Evolutionary conservation across 2,797 vertebrate genomes (phyloP), one percentile per base, ranked within the genome.

Genomic region (Eleutherodactylus coqui): DNA sequence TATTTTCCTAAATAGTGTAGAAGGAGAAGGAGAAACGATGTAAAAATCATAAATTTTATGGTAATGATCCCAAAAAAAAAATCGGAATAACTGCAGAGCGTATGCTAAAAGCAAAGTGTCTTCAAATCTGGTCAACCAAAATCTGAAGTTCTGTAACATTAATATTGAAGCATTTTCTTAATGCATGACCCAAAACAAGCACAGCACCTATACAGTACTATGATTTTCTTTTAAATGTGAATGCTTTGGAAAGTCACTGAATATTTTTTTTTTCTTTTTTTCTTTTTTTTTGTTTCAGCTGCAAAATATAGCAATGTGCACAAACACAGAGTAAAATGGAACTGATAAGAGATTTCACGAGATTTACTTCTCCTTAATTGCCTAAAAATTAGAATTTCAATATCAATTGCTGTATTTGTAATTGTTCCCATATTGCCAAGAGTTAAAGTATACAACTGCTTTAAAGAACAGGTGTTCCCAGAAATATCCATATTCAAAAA

Each of bases 181-280:
- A 93, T 95, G 95, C 95, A 95, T 95, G 94, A 92, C 53, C 90
- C 89, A 83, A 81, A 91, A 70, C 45, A 76, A 51, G 8, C 51
- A 49, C 84, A 60, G 21, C 64, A 80, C 84, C 36, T 55, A 41
- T 36, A 73, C 27, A 79, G 38, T 84, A 55, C 92, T 91, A 92
- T 92, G 91, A 92, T 93, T 94, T 91, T 93, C 89, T 93, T 73
- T 83, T 93, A 92, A 94, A 94, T 93, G 94, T 93, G 93, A 95
- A 95, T 95, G 93, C 93, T 91, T 89, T 93, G 93, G 87, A 85
- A 91, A 93, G 91, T 94, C 93, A 88, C 94, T 94, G 93, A 94
- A 92, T 92, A 92, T 88, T 94, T 89, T 94, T 43, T 72, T n/a
- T 72, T 11, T 69, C 89, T 91, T 88, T 78, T 92, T 94, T 94